Evolutionary conservation across 2,888 invertebrate genomes (phyloP).

Genomic region (Erebia palarica): DNA sequence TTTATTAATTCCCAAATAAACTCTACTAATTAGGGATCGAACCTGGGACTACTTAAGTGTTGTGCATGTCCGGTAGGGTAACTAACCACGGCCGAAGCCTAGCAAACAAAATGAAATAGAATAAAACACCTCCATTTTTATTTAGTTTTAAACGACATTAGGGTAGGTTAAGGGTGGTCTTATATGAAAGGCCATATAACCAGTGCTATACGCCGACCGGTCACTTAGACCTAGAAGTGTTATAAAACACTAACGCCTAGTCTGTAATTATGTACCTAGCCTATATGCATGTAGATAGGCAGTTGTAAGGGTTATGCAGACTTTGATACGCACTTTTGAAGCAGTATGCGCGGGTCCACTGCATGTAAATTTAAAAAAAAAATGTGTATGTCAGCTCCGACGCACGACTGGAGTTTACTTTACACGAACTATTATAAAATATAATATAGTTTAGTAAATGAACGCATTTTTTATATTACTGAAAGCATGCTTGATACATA

Average conservation of each 20-base stretch:
- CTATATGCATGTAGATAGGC: constrained; percentile 3
- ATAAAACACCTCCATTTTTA: neutral
- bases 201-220: neutral
- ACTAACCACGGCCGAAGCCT: too few species aligned
- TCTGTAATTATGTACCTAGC: constrained; percentile 16
- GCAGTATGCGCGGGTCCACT: constrained; percentile 45
- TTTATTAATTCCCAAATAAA: too few species aligned
- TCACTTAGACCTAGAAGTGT: neutral
- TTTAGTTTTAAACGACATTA: neutral
- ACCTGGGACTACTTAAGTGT: too few species aligned
- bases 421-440: too few species aligned
- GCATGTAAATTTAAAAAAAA: neutral
- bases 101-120: neutral
- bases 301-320: constrained; percentile 42
- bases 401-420: too few species aligned
- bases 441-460: too few species aligned
- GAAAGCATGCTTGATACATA: too few species aligned
- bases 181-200: neutral
- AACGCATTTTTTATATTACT: too few species aligned
- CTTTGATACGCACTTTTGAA: constrained; percentile 51
- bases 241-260: constrained; percentile 32
- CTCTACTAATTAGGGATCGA: too few species aligned
- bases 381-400: too few species aligned
- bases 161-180: constrained; percentile 1
- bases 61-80: too few species aligned